A percentile compares a stretch with the other conserved stretches of the same genome.
phyloP scores from a whole-genome alignment of 2,888 invertebrate species.

The Stegophylla sp. region DNA sequence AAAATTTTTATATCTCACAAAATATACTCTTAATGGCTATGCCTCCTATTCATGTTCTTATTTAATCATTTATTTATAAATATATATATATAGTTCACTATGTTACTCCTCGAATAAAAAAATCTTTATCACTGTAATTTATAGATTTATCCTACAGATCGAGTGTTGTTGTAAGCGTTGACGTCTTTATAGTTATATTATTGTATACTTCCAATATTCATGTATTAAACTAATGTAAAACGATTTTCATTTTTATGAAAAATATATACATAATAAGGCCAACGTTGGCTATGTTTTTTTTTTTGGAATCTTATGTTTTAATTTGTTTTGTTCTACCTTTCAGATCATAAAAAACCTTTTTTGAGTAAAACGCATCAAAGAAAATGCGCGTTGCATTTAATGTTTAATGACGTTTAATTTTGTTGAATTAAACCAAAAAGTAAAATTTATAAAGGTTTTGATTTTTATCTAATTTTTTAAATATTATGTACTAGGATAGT shows the following conservation, averaged over 20 bases:
- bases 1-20: conserved; percentile 25
- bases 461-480: neutral
- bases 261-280: conserved; percentile 7
- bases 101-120: conserved; percentile 42
- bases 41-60: conserved; percentile 25
- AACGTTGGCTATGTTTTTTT: conserved; percentile 32
- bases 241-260: conserved; percentile 39
- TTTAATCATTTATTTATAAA: conserved; percentile 20
- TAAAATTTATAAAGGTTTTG: too few species aligned
- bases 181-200: conserved; percentile 38
- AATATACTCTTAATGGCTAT: conserved; percentile 5
- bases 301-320: conserved; percentile 20
- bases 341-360: neutral
- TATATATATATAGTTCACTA: conserved; percentile 19
- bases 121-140: conserved; percentile 29
- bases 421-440: too few species aligned
- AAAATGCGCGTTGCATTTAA: neutral
- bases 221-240: conserved; percentile 25
- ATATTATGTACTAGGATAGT: neutral
- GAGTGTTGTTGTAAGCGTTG: conserved; percentile 42
- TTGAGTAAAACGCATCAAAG: neutral
- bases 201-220: conserved; percentile 33
- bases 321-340: neutral
- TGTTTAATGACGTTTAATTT: too few species aligned
- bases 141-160: conserved; percentile 43